These are phyloP conservation scores for Ploceus nigricollis DNA, from an alignment of 2,113 vertebrate genomes.

Conservation along the genomic window DNA sequence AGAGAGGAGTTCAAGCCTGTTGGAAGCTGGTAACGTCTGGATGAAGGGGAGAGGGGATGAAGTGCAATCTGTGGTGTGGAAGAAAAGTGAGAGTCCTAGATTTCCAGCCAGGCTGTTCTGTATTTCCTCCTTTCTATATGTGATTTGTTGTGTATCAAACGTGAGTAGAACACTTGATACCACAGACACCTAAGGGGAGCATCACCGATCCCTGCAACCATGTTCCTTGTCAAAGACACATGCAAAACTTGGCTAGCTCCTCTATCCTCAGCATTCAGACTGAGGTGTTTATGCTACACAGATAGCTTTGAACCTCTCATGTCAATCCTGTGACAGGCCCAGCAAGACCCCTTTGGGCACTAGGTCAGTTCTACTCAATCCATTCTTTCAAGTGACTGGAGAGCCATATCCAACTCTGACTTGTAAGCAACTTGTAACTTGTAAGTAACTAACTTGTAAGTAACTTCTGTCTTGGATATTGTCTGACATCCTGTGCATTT, in stretches of 20 bases:
- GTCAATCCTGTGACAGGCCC: not conserved
- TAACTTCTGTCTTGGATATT: not conserved
- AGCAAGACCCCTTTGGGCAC: not conserved
- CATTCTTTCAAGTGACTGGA: not conserved
- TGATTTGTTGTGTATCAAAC: not conserved
- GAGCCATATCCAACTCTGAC: not conserved
- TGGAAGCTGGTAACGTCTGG: not conserved
- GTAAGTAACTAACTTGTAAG: not conserved
- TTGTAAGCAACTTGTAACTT: not conserved
- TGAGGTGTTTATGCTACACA: not conserved
- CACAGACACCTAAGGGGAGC: not conserved
- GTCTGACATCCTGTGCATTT: not conserved
- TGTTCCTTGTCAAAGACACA: not conserved
- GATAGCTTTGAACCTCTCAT: not conserved
- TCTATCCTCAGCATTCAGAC: not conserved
- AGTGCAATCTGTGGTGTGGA: not conserved
- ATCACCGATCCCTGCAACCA: not conserved
- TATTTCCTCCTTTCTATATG: not conserved
- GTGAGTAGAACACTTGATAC: fast-evolving
- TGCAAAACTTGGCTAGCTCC: not conserved
- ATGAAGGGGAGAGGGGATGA: not conserved
- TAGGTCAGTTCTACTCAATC: not conserved
- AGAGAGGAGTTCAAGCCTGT: not conserved
- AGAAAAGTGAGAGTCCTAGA: not conserved
- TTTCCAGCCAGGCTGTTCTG: not conserved